phyloP scores from a whole-genome alignment of 2,113 vertebrate genomes.

The Brachionichthys hirsutus region DNA sequence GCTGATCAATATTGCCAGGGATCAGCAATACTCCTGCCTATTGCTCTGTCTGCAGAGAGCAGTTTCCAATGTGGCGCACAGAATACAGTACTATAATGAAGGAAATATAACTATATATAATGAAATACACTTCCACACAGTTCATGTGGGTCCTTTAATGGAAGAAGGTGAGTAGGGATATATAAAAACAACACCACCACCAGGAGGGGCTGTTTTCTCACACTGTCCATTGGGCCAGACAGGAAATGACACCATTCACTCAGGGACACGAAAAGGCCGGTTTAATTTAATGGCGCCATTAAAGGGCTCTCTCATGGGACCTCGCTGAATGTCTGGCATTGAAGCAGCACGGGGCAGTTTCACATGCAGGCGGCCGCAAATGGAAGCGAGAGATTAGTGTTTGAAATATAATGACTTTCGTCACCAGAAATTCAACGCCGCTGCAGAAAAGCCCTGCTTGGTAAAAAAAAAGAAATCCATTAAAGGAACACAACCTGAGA shows the following conservation, averaged over 20 bases:
- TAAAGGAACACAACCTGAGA: too few relatives aligned
- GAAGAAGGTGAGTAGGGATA: neutral
- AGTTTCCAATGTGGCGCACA: too few relatives aligned
- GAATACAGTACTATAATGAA: too few relatives aligned
- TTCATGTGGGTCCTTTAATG: neutral
- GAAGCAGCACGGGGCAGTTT: constrained; percentile 42
- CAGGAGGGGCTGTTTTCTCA: neutral
- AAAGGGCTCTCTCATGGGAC: constrained; percentile 26
- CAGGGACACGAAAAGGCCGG: constrained; percentile 3
- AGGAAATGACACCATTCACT: neutral
- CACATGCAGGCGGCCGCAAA: constrained; percentile 43
- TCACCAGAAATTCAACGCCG: constrained; percentile 16
- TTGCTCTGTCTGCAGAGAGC: too few relatives aligned
- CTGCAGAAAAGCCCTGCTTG: constrained; percentile 13
- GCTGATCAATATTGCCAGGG: constrained; percentile 1
- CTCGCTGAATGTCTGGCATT: constrained; percentile 42
- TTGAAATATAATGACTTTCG: constrained; percentile 38
- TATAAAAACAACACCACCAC: neutral
- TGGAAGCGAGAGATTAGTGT: constrained; percentile 44
- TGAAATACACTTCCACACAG: too few relatives aligned
- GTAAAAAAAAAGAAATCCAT: neutral
- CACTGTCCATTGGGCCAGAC: neutral
- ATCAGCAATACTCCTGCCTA: constrained; percentile 2
- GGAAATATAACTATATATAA: too few relatives aligned
- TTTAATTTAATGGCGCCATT: constrained; percentile 37